Percentiles rank a stretch among this genome's conserved stretches.
phyloP scores from a whole-genome alignment of 2,888 invertebrate genomes.

The Mythimna pallens region DNA sequence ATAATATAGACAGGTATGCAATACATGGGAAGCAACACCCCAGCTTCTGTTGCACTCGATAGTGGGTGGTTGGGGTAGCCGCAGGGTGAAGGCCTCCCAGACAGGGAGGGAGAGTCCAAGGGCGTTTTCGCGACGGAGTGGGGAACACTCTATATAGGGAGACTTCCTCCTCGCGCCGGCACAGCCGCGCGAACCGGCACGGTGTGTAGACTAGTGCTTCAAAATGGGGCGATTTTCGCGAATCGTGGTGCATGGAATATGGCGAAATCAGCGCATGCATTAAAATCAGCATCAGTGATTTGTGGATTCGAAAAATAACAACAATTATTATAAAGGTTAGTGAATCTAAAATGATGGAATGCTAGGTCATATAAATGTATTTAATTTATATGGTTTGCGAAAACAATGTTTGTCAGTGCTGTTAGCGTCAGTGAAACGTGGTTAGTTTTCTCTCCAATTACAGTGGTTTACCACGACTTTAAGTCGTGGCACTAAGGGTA shows the following conservation, averaged over 20 bases:
- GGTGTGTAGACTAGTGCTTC: not conserved
- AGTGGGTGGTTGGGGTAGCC: conserved; percentile 22
- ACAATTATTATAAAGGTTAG: not conserved
- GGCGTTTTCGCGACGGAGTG: conserved; percentile 8
- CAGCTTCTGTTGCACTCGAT: conserved; percentile 32
- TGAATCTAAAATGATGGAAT: not conserved
- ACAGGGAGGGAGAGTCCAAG: not conserved
- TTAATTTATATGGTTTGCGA: not conserved
- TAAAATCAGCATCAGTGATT: not conserved
- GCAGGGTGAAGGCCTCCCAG: conserved; percentile 1
- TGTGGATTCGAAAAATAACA: not conserved
- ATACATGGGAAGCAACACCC: conserved; percentile 8
- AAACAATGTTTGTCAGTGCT: not conserved
- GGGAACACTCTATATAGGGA: conserved; percentile 36
- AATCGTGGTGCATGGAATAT: not conserved
- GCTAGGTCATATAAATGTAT: not conserved
- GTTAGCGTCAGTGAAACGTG: not conserved
- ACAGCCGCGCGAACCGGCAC: conserved; percentile 50
- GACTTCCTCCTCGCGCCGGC: conserved; percentile 39
- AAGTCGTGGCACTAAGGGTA: not conserved
- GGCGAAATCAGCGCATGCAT: not conserved
- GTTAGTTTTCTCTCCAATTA: not conserved
- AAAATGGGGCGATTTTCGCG: not conserved
- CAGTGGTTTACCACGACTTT: not conserved
- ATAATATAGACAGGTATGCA: conserved; percentile 3